These are phyloP conservation scores for Drosophila azteca DNA, from an alignment of 1,140 invertebrate species.

Conservation along the genomic window DNA sequence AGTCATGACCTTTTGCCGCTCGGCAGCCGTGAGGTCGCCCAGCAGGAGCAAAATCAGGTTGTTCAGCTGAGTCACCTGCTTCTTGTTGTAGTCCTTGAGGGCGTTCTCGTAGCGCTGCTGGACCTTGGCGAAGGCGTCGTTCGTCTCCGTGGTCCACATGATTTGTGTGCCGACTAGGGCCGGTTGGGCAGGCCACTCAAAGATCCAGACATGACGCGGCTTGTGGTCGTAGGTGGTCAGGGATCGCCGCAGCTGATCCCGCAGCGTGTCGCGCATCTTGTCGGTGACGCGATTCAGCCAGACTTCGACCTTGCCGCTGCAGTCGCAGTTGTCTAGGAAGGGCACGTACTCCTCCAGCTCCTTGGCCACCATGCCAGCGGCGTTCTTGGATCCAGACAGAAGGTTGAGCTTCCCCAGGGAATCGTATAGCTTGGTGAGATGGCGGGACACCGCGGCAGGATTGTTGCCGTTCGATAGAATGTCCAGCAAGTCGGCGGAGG, in stretches of 20 bases:
- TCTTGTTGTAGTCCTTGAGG: conserved; percentile 96
- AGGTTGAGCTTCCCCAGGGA: conserved; percentile 94
- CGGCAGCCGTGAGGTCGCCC: conserved; percentile 91
- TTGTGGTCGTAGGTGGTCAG: conserved; percentile 95
- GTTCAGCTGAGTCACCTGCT: conserved; percentile 93
- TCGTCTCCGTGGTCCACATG: conserved; percentile 97
- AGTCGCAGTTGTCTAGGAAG: conserved; percentile 91
- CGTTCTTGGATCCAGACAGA: conserved; percentile 84
- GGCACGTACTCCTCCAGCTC: conserved; percentile 91
- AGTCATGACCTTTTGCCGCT: conserved; percentile 97
- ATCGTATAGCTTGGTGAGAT: conserved; percentile 97
- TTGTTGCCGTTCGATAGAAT: conserved; percentile 98
- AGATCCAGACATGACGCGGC: conserved; percentile 95
- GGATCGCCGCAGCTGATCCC: conserved; percentile 91
- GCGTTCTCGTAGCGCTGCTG: conserved; percentile 97
- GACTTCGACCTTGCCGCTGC: conserved; percentile 94
- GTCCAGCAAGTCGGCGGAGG: conserved; percentile 95
- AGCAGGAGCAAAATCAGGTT: conserved; percentile 91
- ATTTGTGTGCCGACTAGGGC: conserved; percentile 96
- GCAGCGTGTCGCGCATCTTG: conserved; percentile 91
- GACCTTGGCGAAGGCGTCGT: conserved; percentile 92
- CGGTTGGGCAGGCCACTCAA: conserved; percentile 94
- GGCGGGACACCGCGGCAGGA: conserved; percentile 91
- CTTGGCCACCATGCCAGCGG: conserved; percentile 92
- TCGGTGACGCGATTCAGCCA: conserved; percentile 95